Conservation (phyloP, 2,113 vertebrate species). For the Excalfactoria chinensis region DNA sequence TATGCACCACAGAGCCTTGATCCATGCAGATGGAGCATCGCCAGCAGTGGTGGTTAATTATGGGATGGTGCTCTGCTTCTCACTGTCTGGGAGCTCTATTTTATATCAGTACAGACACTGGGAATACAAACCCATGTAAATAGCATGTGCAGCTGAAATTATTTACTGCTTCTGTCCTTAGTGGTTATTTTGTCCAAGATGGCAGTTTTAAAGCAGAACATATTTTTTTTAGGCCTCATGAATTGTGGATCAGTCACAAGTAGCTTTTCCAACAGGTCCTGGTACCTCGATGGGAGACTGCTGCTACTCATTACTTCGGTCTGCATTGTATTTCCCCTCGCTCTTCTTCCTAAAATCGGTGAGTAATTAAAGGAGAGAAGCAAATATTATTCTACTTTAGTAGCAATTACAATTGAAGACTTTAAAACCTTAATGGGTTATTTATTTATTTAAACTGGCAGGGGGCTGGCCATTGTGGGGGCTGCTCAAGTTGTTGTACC, state of each 20-base stretch:
- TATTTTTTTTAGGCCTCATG: background rate
- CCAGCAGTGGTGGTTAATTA: background rate
- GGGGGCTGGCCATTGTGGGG: conserved; percentile 54
- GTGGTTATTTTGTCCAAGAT: background rate
- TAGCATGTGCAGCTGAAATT: background rate
- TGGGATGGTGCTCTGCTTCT: background rate
- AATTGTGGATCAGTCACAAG: background rate
- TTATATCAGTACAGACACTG: background rate
- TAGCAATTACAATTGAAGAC: conserved; percentile 62
- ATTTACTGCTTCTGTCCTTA: background rate
- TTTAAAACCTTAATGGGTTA: conserved; percentile 69
- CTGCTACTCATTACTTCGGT: conserved; percentile 87
- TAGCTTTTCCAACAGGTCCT: conserved; percentile 77
- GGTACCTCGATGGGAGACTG: conserved; percentile 89
- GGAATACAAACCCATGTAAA: background rate
- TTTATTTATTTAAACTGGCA: conserved; percentile 70
- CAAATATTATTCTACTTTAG: conserved; percentile 61
- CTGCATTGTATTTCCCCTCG: conserved; percentile 88
- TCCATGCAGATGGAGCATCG: accelerated
- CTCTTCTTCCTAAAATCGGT: conserved; percentile 94
- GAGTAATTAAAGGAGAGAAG: conserved; percentile 74
- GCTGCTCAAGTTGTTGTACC: conserved; percentile 64
- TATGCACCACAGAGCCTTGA: background rate
- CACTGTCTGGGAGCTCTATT: background rate
- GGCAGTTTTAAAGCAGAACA: background rate